Evolutionary conservation across 2,113 vertebrate species (phyloP).

Genomic region (Galemys pyrenaicus): DNA sequence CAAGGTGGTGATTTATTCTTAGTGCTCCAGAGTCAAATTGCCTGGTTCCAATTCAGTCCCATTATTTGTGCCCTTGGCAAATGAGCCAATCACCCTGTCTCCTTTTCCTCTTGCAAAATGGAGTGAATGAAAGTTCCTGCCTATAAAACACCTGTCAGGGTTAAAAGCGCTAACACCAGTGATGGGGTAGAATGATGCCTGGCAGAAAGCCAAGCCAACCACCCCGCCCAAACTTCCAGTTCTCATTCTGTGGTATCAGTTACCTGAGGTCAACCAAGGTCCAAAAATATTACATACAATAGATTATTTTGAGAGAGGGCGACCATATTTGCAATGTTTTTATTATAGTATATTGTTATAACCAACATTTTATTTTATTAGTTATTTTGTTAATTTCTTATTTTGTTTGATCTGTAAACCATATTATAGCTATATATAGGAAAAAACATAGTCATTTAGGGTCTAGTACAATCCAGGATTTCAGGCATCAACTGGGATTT

Average conservation of each 20-base stretch:
- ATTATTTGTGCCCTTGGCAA: neutral
- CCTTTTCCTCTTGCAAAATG: neutral
- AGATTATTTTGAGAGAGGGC: neutral
- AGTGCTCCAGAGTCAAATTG: neutral
- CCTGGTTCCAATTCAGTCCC: neutral
- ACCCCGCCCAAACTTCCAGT: neutral
- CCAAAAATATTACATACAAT: neutral
- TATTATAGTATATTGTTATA: neutral
- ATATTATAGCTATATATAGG: neutral
- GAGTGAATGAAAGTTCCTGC: neutral
- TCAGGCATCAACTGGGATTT: neutral
- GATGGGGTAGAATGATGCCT: neutral
- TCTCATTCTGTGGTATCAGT: neutral
- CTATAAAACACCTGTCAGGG: neutral
- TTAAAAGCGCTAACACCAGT: neutral
- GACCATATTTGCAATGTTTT: neutral
- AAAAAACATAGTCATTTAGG: neutral
- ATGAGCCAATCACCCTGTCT: too few relatives aligned
- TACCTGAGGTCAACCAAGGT: neutral
- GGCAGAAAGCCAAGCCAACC: neutral
- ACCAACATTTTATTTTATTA: neutral
- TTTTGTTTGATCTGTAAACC: too few relatives aligned
- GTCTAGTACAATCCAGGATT: neutral
- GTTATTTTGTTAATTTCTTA: neutral
- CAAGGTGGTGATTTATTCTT: neutral